Base-by-base conservation (phyloP, 2,797 vertebrate genomes). In the Sebastiscus tertius region DNA sequence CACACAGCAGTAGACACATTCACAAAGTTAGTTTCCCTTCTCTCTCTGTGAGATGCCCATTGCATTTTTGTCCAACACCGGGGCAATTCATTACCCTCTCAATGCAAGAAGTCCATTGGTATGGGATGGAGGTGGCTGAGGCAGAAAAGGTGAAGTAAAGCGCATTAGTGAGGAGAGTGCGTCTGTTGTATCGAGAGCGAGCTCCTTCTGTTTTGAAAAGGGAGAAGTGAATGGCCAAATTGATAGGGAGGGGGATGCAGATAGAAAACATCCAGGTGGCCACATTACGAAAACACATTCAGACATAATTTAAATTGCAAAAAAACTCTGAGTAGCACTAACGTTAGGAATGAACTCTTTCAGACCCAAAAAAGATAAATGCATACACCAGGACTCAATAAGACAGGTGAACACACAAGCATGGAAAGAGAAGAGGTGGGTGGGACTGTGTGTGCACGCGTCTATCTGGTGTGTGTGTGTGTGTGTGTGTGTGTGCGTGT, bases 21-120 rank as follows among this genome's bases (percentile, higher is more conserved):
- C 60, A 13, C 82, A 63, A 49, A 49, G 42, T 49, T 63, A 13
- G 67, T 60, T 85, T 79, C 80, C 63, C 70, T 56, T 65, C 83
- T 89, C 83, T 89, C 80, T 80, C 80, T n/a, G 73, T 69, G 79
- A 82, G 89, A 81, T 62, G 70, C 54, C 83, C 68, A 77, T 84
- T 88, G 81, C 72, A 75, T 88, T 81, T 88, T 14, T 84, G 85
- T 87, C 89, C 90, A 82, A 88, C 89, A 31, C 62, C 73, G 39
- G 69, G 79, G 81, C 75, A 75, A 87, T 75, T 89, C 69, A 90
- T 90, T 89, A 82, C 58, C 75, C 87, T 78, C 52, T 64, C 85
- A 74, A 70, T 42, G 34, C 72, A 68, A 8, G 46, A n/a, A 49
- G 46, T 0, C 81, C 14, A 77, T 78, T 80, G 80, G 69, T 85